Evolutionary conservation across 2,113 vertebrate species (phyloP), one percentile per base, ranked within the genome.

Genomic region (Narcine bancroftii): DNA sequence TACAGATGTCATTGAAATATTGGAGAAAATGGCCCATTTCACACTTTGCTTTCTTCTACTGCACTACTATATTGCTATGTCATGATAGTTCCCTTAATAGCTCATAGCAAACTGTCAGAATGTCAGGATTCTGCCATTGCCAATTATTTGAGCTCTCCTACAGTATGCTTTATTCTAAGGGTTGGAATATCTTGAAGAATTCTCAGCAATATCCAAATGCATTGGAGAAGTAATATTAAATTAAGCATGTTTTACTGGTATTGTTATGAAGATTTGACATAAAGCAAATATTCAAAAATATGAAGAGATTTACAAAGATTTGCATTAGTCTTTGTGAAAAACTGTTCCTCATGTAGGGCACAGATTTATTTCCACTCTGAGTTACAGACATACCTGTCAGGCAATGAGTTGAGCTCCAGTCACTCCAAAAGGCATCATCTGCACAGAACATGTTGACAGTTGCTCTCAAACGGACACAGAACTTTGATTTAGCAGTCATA

Each of bases 351-450:
- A 53, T 0, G 11, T 13, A 29, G 33, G 39, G 45, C 21, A 45
- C 63, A 47, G 66, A 69, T 47, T 26, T 91, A 2, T 69, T 69
- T 69, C 26, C 66, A 26, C 24, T 21, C 10, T 45, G 3, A 69
- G 26, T 45, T 1, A 39, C 11, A 66, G 39, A 60, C 93, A 0
- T 96, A 96, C 96, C 96, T 94, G 92, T 92, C 93, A 95, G 95
- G 75, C 96, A 97, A 0, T 93, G 91, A 39, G 95, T 92, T 0
- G 94, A 63, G 92, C 94, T 95, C 96, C 96, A 96, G 2, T 96
- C 96, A n/a, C 96, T 97, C 96, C 96, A 97, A 92, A 96, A 94
- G 81, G 96, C 96, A 9, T 94, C 93, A 93, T 95, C 95, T 50
- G 96, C 93, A 73, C 96, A 97, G 87, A 95, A 95, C 1, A 93